Evolutionary conservation across 2,797 vertebrate genomes (phyloP), one percentile per base, ranked within the genome.

Genomic region (Lutjanus campechanus): DNA sequence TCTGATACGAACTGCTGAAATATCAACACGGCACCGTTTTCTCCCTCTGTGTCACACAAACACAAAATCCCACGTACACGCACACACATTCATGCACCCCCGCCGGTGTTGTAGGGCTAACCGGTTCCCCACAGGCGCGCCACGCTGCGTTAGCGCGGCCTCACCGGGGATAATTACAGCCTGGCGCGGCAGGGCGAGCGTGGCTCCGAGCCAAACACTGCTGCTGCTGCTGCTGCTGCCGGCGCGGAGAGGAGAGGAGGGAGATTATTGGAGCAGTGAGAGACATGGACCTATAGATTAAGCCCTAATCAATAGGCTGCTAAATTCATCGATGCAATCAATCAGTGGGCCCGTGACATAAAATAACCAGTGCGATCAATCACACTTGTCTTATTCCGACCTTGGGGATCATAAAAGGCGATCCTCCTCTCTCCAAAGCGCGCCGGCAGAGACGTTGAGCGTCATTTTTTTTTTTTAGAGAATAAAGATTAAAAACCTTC

Each of bases 161-260:
- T 93, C 93, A 90, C 92, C 90, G 90, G 92, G 90, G 93, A 94
- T 95, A 93, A 95, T 95, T 95, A 93, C 93, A 94, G 92, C 82
- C 90, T 91, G 87, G 90, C 89, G 85, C 92, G 89, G 91, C 91
- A 89, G 90, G 92, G 87, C 87, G 89, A 89, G 89, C 85, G 79
- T 89, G 89, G 91, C 93, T 88, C 66, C 44, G 85, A 85, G 90
- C 92, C 93, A 92, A 88, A 84, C 79, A 81, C 81, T 43, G 81
- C 81, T 77, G 82, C 36, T 36, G 29, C 68, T 73, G 75, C 64
- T 66, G 63, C 74, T 72, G 77, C 67, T 67, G 75, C 72, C 11
- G 20, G 51, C 11, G 46, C n/a, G 29, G 73, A 20, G 75, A 6
- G 29, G 73, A 20, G 75, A 6, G 86, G n/a, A 16, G 63, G n/a